Conservation (phyloP, 2,113 vertebrate species). For the Neomonachus schauinslandi region DNA sequence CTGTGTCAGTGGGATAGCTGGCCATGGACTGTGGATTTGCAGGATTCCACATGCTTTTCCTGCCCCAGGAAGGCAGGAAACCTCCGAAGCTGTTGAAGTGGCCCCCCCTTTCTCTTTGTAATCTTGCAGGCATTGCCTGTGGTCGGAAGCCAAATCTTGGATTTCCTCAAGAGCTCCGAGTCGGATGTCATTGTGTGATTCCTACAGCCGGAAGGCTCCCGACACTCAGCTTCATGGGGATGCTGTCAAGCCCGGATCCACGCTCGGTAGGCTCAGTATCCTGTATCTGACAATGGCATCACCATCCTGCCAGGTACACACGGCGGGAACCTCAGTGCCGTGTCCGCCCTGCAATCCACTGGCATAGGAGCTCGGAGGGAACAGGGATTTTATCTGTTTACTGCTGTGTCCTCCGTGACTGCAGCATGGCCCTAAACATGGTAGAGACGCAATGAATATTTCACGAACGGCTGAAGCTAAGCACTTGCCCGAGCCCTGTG, state of each 20-base stretch:
- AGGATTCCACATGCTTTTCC: conserved; percentile 38
- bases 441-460: background rate
- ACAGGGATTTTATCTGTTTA: background rate
- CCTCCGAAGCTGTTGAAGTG: background rate
- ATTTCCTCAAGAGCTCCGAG: conserved; percentile 56
- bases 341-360: background rate
- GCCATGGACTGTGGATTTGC: background rate
- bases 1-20: background rate
- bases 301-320: background rate
- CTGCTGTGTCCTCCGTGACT: background rate
- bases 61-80: conserved; percentile 24
- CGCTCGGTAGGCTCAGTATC: background rate
- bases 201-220: background rate
- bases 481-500: background rate
- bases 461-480: background rate
- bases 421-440: background rate
- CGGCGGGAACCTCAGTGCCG: accelerated
- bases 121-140: conserved; percentile 10
- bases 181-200: background rate
- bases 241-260: background rate
- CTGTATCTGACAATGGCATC: background rate
- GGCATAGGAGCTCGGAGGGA: background rate
- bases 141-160: conserved; percentile 56
- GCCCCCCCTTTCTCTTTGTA: background rate
- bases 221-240: background rate